A percentile compares a stretch with the other conserved stretches of the same genome.
phyloP scores from a whole-genome alignment of 1,140 invertebrate genomes.

The Solenopsis invicta region DNA sequence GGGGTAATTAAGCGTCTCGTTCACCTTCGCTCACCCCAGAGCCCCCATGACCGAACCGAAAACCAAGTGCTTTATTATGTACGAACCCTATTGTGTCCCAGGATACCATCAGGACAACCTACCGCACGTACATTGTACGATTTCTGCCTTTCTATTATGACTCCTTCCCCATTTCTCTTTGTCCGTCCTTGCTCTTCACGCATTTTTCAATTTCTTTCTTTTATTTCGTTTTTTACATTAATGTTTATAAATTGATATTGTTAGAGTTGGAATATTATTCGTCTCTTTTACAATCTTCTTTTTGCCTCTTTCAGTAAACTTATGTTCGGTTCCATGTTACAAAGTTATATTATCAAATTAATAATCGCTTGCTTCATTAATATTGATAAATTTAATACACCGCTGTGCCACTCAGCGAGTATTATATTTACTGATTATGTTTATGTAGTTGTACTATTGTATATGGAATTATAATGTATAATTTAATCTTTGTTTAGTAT shows the following conservation, averaged over 20 bases:
- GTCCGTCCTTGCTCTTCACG: neutral
- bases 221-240: neutral
- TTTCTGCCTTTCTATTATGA: conserved; percentile 28
- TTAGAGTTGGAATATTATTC: neutral
- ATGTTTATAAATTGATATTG: conserved; percentile 7
- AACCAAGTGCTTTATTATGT: conserved; percentile 82
- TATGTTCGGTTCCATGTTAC: neutral
- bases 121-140: conserved; percentile 55
- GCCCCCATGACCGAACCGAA: conserved; percentile 76
- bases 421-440: neutral
- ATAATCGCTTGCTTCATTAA: conserved; percentile 21
- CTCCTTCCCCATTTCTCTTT: neutral
- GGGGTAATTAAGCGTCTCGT: conserved; percentile 85
- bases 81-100: conserved; percentile 81
- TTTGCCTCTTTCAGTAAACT: neutral
- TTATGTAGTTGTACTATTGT: neutral
- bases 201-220: conserved; percentile 1
- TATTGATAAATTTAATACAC: neutral
- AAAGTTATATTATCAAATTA: conserved; percentile 8
- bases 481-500: neutral
- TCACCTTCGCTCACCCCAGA: conserved; percentile 78
- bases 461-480: neutral
- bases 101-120: conserved; percentile 64
- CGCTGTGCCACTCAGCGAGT: neutral
- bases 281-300: neutral